A percentile compares a stretch with the other conserved stretches of the same genome.
These are phyloP conservation scores for Xylocopa sonorina DNA, from an alignment of 1,140 invertebrate species.

Conservation along the genomic window DNA sequence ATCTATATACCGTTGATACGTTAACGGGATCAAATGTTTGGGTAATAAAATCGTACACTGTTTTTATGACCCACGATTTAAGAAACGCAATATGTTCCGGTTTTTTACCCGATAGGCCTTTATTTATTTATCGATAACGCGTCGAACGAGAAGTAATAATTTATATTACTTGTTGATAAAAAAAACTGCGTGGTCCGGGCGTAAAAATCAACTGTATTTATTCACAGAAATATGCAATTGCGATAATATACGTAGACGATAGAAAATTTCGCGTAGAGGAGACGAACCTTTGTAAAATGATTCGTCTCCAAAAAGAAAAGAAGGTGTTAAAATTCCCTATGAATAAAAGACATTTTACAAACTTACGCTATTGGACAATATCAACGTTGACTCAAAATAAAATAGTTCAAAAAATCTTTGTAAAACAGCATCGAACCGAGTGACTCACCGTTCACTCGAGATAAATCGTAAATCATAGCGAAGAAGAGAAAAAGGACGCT, in stretches of 20 bases:
- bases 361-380: not conserved
- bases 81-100: slow-evolving; percentile 1
- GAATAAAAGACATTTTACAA: not conserved
- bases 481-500: not conserved
- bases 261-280: not conserved
- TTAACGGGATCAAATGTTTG: not conserved
- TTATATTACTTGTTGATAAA: not conserved
- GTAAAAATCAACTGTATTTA: slow-evolving; percentile 5
- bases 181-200: slow-evolving; percentile 14
- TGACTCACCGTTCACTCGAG: not conserved
- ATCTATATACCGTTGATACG: not conserved
- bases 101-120: not conserved
- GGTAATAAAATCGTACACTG: slow-evolving; percentile 1
- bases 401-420: not conserved
- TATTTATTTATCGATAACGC: slow-evolving; percentile 44
- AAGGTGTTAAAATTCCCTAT: not conserved
- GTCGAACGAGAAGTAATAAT: not conserved
- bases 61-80: slow-evolving; percentile 28
- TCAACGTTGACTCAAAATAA: not conserved
- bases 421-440: not conserved
- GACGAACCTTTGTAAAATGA: slow-evolving; percentile 14
- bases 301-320: not conserved
- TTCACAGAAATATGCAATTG: not conserved
- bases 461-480: not conserved
- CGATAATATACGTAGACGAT: not conserved